Evolutionary conservation across 2,113 vertebrate genomes (phyloP).

Genomic region (Cyanoliseus patagonus): DNA sequence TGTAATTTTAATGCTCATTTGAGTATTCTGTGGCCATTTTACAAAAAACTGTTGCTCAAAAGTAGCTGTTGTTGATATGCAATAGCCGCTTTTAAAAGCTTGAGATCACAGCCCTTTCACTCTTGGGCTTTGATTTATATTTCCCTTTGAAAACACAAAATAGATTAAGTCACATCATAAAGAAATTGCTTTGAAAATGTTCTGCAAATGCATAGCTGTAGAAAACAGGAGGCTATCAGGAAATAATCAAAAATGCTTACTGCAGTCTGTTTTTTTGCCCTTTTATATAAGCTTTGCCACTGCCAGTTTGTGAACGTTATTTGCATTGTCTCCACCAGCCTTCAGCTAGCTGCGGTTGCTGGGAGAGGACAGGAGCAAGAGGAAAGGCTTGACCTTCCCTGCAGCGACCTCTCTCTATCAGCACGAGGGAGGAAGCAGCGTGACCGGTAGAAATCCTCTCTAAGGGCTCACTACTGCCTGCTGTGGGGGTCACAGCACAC

Average conservation of each 20-base stretch:
- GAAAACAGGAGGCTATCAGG: neutral
- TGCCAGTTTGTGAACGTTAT: neutral
- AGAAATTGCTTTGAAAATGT: neutral
- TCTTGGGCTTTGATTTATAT: neutral
- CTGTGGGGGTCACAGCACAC: neutral
- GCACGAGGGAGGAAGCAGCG: neutral
- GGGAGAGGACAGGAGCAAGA: neutral
- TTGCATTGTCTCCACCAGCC: neutral
- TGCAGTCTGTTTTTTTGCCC: neutral
- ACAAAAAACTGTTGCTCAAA: slow-evolving; percentile 2
- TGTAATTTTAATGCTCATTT: slow-evolving; percentile 15
- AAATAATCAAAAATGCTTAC: neutral
- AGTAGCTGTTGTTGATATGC: neutral
- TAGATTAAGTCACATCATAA: slow-evolving; percentile 8
- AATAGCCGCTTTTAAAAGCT: slow-evolving; percentile 9
- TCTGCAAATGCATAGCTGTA: neutral
- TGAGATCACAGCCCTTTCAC: neutral
- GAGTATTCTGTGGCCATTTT: neutral
- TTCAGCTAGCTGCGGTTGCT: neutral
- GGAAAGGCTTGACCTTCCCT: neutral
- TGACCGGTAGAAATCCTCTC: neutral
- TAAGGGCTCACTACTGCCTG: neutral
- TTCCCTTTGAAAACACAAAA: slow-evolving; percentile 16
- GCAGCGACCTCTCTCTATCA: neutral
- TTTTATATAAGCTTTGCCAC: neutral